Base-by-base conservation (phyloP, 2,797 vertebrate genomes). In the Spinus olivaceus region DNA sequence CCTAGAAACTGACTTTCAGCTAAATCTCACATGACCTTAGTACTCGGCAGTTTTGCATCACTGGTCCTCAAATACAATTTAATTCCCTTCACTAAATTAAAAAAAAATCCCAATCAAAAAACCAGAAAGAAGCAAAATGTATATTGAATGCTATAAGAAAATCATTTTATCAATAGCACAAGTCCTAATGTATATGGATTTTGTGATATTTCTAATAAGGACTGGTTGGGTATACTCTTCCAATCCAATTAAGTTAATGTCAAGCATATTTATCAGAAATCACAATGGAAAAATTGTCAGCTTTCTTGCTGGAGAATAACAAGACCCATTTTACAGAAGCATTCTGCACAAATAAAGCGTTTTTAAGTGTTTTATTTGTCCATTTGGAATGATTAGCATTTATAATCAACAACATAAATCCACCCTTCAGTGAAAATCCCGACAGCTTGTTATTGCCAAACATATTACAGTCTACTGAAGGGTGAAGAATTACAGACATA, bases 371-470 rank as follows among this genome's bases (percentile, higher is more conserved):
- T 92, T 95, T 97, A 95, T 95, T 97, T 92, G 64, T 79, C 82
- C 79, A 89, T 93, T 94, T 90, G 60, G 73, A 96, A 96, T 95
- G 47, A 95, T 96, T 93, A 91, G 74, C 86, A 79, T 90, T 94
- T 95, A 79, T 72, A 93, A 88, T 71, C 79, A 94, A 88, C 73
- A 90, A 86, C 33, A 92, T 81, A 84, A 91, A 92, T 91, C 60
- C 65, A 83, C 70, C 60, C 37, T 56, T 89, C 70, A 67, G 41
- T 54, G 49, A 91, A 93, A 91, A 88, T 93, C 59, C 21, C 12
- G 20, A 77, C 57, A 92, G 81, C 42, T 95, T 91, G 76, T 93
- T 96, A 76, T 51, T 84, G 72, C 85, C 83, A 74, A 95, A 70
- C 90, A 60, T 74, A 89, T 82, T 83, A 79, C 72, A 88, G 78